Conservation (phyloP, 2,797 vertebrate genomes). For the Helicolenus hilgendorfi region DNA sequence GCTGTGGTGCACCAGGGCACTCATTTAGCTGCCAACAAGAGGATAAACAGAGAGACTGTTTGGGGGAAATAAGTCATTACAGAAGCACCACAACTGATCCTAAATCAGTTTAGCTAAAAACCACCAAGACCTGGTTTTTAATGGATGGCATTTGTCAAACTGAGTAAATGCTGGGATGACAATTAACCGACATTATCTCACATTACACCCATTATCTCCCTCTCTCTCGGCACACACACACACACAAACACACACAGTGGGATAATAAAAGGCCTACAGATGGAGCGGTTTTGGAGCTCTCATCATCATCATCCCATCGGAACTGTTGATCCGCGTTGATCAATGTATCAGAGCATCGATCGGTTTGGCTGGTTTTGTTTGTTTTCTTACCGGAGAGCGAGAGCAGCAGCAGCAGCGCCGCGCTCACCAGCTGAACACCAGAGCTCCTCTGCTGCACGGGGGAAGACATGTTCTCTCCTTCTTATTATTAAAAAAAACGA, state of each 20-base stretch:
- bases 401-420: conserved; percentile 71
- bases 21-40: conserved; percentile 21
- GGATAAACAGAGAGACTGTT: not conserved
- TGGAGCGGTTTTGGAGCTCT: not conserved
- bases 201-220: not conserved
- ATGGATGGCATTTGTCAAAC: not conserved
- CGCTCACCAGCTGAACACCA: conserved; percentile 68
- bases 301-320: not conserved
- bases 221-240: not conserved
- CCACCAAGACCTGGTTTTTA: not conserved
- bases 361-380: not conserved
- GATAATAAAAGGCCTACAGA: not conserved
- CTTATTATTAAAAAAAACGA: not conserved
- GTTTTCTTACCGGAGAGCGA: conserved; percentile 80
- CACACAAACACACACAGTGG: not conserved
- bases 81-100: not conserved
- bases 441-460: conserved; percentile 55
- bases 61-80: too few species aligned
- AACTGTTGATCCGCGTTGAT: conserved; percentile 29
- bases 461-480: conserved; percentile 73
- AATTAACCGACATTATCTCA: conserved; percentile 14
- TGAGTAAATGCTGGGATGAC: not conserved
- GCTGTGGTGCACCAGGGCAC: conserved; percentile 1
- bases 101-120: not conserved
- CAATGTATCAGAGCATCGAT: conserved; percentile 17